Conservation (phyloP, 2,888 invertebrate genomes). For the Pardosa pseudoannulata region DNA sequence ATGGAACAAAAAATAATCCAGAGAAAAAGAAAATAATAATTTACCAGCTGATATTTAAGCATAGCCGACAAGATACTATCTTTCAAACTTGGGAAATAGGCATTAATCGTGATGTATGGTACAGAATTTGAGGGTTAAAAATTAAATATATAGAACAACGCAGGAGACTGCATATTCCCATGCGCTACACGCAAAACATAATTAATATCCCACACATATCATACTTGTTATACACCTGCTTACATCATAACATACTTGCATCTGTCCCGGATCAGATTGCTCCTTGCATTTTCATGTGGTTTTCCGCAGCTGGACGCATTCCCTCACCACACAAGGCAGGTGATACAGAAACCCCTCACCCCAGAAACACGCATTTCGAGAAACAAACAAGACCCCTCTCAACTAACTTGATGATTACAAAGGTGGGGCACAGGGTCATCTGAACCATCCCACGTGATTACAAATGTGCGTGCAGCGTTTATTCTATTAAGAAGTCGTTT, state of each 20-base stretch:
- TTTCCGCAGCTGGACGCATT: background rate
- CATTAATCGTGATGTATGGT: too few relatives aligned
- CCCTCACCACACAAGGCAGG: background rate
- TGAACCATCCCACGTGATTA: slow-evolving; percentile 44
- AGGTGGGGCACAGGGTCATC: slow-evolving; percentile 15
- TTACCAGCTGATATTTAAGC: too few relatives aligned
- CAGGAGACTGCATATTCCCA: too few relatives aligned
- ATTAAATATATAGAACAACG: too few relatives aligned
- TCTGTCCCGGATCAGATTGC: background rate
- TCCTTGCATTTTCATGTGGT: background rate
- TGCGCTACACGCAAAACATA: too few relatives aligned
- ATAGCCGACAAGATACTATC: too few relatives aligned
- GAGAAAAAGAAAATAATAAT: too few relatives aligned
- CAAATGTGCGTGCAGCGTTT: slow-evolving; percentile 45
- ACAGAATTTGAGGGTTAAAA: too few relatives aligned
- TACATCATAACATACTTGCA: background rate
- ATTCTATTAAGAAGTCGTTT: slow-evolving; percentile 63
- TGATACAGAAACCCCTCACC: background rate
- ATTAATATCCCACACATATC: too few relatives aligned
- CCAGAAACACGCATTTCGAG: slow-evolving; percentile 25
- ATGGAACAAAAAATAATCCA: too few relatives aligned
- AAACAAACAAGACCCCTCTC: slow-evolving; percentile 33
- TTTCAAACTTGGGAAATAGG: too few relatives aligned
- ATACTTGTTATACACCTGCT: background rate
- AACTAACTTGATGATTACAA: background rate